These are phyloP conservation scores for Eupithecia abbreviata DNA, from an alignment of 2,888 invertebrate genomes.

Conservation along the genomic window DNA sequence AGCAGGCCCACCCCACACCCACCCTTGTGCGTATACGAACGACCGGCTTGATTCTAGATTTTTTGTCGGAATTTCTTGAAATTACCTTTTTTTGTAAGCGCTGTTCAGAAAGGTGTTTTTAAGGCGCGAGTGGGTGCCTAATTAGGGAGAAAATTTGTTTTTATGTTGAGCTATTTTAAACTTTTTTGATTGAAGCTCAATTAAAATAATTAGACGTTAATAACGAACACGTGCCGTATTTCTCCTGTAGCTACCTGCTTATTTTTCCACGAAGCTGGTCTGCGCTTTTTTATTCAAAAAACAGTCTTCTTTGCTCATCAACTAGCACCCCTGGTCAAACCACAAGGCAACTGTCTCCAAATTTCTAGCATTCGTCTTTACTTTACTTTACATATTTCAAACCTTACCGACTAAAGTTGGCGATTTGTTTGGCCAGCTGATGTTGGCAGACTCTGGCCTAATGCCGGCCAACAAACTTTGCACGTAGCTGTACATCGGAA, in stretches of 20 bases:
- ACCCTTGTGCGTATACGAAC: constrained; percentile 59
- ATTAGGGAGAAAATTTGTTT: not conserved
- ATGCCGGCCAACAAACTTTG: constrained; percentile 15
- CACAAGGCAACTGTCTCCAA: not conserved
- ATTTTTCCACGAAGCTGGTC: not conserved
- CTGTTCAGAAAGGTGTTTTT: constrained; percentile 4
- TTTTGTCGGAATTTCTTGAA: constrained; percentile 45
- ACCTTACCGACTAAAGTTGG: constrained; percentile 3
- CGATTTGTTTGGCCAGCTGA: constrained; percentile 12
- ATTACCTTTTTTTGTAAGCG: constrained; percentile 38
- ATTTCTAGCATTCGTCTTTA: not conserved
- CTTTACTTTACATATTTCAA: not conserved
- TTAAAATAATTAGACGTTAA: not conserved
- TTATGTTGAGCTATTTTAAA: not conserved
- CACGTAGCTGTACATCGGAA: constrained; percentile 11
- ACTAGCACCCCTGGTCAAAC: not conserved
- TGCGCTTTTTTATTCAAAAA: not conserved
- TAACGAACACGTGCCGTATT: not conserved
- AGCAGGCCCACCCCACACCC: constrained; percentile 30
- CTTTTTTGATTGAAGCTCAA: not conserved
- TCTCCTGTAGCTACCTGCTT: not conserved
- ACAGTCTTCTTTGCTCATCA: not conserved
- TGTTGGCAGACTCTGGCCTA: constrained; percentile 5
- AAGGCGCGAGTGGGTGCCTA: constrained; percentile 6
- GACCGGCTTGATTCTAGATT: constrained; percentile 44